Percentiles rank a stretch among this genome's conserved stretches.
Evolutionary conservation across 2,113 vertebrate genomes (phyloP).

Genomic region (Tenebrosternarchus preto): DNA sequence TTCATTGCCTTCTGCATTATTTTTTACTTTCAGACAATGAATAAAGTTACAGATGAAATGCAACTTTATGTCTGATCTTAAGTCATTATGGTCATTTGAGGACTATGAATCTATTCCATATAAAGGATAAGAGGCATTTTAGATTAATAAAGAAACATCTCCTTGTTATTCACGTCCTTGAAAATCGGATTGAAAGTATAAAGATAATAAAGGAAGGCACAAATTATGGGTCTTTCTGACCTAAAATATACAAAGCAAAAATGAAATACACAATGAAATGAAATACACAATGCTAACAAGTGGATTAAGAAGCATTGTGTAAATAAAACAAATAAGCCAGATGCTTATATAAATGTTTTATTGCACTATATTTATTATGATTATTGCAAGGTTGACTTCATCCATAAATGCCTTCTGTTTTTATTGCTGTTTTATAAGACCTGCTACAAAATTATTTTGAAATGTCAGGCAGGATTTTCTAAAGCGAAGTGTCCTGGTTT

Average conservation of each 20-base stretch:
- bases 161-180: slow-evolving; percentile 12
- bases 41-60: slow-evolving; percentile 20
- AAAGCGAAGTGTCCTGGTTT: too few species aligned
- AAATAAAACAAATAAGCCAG: not conserved
- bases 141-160: slow-evolving; percentile 17
- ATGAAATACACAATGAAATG: not conserved
- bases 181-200: not conserved
- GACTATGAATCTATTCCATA: slow-evolving; percentile 21
- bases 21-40: slow-evolving; percentile 25
- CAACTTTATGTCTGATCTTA: slow-evolving; percentile 27
- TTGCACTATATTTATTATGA: slow-evolving; percentile 4
- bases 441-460: not conserved
- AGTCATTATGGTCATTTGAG: slow-evolving; percentile 36
- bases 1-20: slow-evolving; percentile 11
- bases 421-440: slow-evolving; percentile 18
- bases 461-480: slow-evolving; percentile 1
- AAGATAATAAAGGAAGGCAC: slow-evolving; percentile 4
- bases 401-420: not conserved
- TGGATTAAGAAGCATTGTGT: not conserved
- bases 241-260: slow-evolving; percentile 28
- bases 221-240: not conserved
- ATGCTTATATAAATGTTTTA: not conserved
- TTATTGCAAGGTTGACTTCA: not conserved
- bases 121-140: slow-evolving; percentile 25
- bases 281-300: not conserved